phyloP scores from a whole-genome alignment of 2,797 vertebrate species.

The Lithobates pipiens region DNA sequence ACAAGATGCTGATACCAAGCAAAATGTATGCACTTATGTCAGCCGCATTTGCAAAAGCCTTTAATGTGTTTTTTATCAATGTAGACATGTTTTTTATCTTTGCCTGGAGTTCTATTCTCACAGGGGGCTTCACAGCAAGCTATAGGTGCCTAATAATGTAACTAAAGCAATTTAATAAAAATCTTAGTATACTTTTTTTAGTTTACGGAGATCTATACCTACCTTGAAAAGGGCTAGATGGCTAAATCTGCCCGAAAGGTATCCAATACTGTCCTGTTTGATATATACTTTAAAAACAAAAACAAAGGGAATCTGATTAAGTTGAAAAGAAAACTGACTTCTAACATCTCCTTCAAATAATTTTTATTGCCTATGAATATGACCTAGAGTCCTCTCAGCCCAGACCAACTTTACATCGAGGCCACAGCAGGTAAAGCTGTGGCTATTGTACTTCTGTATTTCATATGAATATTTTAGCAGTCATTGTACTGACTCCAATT shows the following conservation, averaged over 20 bases:
- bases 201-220: neutral
- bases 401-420: neutral
- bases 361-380: neutral
- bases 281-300: neutral
- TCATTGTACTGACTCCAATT: slow-evolving; percentile 42
- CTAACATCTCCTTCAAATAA: neutral
- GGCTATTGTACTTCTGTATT: slow-evolving; percentile 21
- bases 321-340: neutral
- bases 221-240: neutral
- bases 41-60: too few relatives aligned
- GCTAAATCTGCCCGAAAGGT: too few relatives aligned
- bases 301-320: neutral
- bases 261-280: neutral
- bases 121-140: too few relatives aligned
- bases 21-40: too few relatives aligned
- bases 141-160: too few relatives aligned
- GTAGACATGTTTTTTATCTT: too few relatives aligned
- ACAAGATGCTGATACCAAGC: too few relatives aligned
- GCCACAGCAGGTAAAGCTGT: slow-evolving; percentile 9
- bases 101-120: too few relatives aligned
- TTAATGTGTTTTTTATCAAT: too few relatives aligned
- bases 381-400: neutral
- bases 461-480: slow-evolving; percentile 46
- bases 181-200: too few relatives aligned
- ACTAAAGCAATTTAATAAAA: too few relatives aligned